These are phyloP conservation scores for Solea senegalensis DNA, from an alignment of 2,113 vertebrate species.

Conservation along the genomic window DNA sequence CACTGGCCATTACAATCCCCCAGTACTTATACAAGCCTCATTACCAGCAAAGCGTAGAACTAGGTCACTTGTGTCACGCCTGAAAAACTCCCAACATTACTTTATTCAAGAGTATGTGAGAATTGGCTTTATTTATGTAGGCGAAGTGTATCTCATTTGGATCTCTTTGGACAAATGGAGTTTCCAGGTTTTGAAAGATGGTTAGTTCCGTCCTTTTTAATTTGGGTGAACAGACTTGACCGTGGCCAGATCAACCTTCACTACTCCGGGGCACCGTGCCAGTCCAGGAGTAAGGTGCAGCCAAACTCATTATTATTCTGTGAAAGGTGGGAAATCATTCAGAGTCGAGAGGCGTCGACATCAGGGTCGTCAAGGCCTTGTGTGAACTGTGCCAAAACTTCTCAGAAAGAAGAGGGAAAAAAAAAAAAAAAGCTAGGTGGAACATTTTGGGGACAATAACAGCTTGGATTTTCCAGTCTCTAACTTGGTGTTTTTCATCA, in stretches of 20 bases:
- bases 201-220: constrained; percentile 1
- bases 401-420: neutral
- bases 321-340: constrained; percentile 55
- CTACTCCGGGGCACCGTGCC: constrained; percentile 23
- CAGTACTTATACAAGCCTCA: constrained; percentile 49
- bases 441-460: neutral
- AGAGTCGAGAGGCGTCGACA: constrained; percentile 28
- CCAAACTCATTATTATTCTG: constrained; percentile 58
- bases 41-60: constrained; percentile 52
- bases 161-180: neutral
- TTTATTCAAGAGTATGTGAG: neutral
- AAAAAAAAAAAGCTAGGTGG: constrained; percentile 9
- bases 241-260: constrained; percentile 6
- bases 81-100: constrained; percentile 12
- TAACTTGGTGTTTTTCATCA: neutral
- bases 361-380: constrained; percentile 20
- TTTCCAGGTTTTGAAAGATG: constrained; percentile 1
- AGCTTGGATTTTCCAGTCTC: neutral
- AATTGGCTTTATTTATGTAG: neutral
- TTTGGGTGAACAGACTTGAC: constrained; percentile 5
- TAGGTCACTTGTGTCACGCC: constrained; percentile 44
- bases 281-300: constrained; percentile 21
- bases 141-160: neutral
- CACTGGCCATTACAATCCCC: constrained; percentile 35
- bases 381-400: constrained; percentile 22